Evolutionary conservation across 2,113 vertebrate genomes (phyloP), one percentile per base, ranked within the genome.

Genomic region (Pseudopodoces humilis): DNA sequence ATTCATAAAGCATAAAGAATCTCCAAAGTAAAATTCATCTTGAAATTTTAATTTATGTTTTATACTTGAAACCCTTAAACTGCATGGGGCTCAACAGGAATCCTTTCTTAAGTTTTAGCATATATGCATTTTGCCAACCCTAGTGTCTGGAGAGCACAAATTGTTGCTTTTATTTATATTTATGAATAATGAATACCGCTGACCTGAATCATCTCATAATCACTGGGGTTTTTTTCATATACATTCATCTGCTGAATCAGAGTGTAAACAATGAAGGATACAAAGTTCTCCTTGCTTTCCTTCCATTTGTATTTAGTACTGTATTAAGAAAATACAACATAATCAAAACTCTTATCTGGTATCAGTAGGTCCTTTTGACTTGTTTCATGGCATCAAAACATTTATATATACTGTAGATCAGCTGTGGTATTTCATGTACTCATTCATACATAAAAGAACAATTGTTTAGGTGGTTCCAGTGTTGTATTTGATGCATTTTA

Each of bases 161-260:
- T 47, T 79, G 44, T 86, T 88, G 50, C 35, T 20, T 95, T 94
- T 93, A 65, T 84, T 92, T 85, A 39, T 94, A 47, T 79, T 76
- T 87, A 71, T 46, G 78, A 87, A 62, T 77, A 84, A 83, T 24
- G 56, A 92, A 68, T 82, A 84, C 52, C 9, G 0, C 56, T 89
- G 74, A 90, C 30, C 67, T 78, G 52, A 69, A 84, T 64, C 15
- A 30, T 53, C 37, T 58, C 69, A 55, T 11, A 47, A 85, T 62
- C 17, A 25, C 25, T 59, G 18, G 30, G 30, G 55, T 24, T 63
- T 85, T 89, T 30, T 20, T 0, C n/a, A 33, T 60, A 82, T 35
- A 60, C 11, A 39, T 88, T 86, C 2, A 1, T 83, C 76, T 94
- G 62, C 72, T 92, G 85, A 94, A 78, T 92, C 83, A 83, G 77